A percentile compares a stretch with the other conserved stretches of the same genome.
These are phyloP conservation scores for Ellobius talpinus DNA, from an alignment of 2,113 vertebrate species.

Conservation along the genomic window DNA sequence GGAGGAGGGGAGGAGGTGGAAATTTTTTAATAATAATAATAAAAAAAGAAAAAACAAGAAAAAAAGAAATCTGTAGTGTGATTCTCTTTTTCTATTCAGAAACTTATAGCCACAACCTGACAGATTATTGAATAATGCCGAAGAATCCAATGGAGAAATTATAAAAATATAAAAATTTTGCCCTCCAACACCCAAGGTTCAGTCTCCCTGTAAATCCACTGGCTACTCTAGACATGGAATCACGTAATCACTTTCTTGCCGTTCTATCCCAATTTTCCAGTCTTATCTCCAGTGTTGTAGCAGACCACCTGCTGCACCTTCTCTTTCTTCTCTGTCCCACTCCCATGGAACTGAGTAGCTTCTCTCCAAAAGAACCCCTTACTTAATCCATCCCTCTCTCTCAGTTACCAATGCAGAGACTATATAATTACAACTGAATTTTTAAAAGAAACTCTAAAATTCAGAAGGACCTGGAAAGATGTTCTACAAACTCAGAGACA, in stretches of 20 bases:
- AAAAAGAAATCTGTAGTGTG: not conserved
- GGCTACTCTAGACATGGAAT: not conserved
- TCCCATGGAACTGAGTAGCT: not conserved
- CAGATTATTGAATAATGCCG: not conserved
- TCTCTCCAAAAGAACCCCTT: not conserved
- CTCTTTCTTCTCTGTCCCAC: not conserved
- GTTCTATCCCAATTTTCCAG: not conserved
- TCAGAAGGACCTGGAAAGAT: no score
- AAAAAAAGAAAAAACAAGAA: no score
- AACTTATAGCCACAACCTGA: not conserved
- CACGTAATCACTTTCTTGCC: not conserved
- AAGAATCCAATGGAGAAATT: not conserved
- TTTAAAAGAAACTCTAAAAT: not conserved
- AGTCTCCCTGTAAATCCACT: not conserved
- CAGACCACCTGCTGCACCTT: not conserved
- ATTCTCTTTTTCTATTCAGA: not conserved
- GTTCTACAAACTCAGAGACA: no score
- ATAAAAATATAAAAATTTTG: not conserved
- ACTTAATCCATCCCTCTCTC: not conserved
- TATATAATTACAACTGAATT: not conserved
- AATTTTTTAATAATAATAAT: no score
- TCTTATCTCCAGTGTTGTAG: not conserved
- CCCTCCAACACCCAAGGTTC: not conserved
- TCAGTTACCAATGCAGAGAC: not conserved
- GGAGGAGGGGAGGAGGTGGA: no score